Evolutionary conservation across 2,888 invertebrate species (phyloP), one percentile per base, ranked within the genome.

Genomic region (Athalia cordata): DNA sequence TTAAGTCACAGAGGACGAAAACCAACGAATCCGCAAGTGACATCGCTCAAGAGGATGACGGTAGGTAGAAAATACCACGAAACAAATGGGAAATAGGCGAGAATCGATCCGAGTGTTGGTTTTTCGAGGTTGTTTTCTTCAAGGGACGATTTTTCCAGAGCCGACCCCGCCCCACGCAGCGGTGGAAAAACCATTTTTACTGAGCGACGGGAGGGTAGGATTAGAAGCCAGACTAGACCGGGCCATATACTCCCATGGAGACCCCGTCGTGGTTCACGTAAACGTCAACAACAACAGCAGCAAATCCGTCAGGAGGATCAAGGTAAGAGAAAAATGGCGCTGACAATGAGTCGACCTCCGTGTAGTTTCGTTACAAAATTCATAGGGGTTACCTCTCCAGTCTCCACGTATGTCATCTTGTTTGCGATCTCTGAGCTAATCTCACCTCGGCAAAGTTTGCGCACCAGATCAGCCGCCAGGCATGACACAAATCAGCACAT

Each of bases 231-330:
- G 94, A 86, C 91, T 97, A 84, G 95, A 97, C 90, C 95, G 95
- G 86, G 94, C 95, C 49, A 94, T 95, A 85, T 97, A 97, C 89
- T 94, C 94, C 4, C 96, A 97, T 87, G 97, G 96, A 5, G 97
- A 97, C 86, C 93, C 94, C 52, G 93, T 97, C 82, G 92, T 93
- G 82, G 95, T 97, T 5, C 94, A 93, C 84, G 93, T 97, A 57
- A 92, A 93, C 81, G 92, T 97, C 79, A 93, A 93, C 83, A 97
- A 97, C 89, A 95, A 95, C 86, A 96, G 96, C 84, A 95, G 94
- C 87, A 96, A 96, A 90, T 96, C 96, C 76, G 95, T 97, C 13
- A 93, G 95, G 81, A 93, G 96, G 87, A 94, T 97, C 86, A 95
- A 96, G 94, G 97, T 97, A 90, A 90, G 57, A 15, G 13, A 11